A percentile compares a stretch with the other conserved stretches of the same genome.
phyloP scores from a whole-genome alignment of 2,113 vertebrate genomes.

The Acinonyx jubatus region DNA sequence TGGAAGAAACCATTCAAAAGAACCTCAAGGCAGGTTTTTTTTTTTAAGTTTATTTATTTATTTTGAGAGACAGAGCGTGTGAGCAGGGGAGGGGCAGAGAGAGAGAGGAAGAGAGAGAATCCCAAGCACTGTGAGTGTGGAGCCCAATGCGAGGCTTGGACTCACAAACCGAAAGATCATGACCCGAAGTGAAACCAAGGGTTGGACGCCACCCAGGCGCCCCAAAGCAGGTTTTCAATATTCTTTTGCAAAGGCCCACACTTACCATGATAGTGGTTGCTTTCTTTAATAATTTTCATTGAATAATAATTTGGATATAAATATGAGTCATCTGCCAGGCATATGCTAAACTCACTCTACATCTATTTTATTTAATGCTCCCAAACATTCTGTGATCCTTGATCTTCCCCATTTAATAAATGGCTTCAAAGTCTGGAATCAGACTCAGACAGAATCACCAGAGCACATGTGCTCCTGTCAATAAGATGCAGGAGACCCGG shows the following conservation, averaged over 20 bases:
- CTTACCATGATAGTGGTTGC: background rate
- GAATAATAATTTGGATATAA: background rate
- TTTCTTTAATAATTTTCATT: background rate
- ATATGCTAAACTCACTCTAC: too few relatives aligned
- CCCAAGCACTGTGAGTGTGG: too few relatives aligned
- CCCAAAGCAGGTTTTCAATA: background rate
- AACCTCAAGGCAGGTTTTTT: background rate
- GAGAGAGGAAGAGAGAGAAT: too few relatives aligned
- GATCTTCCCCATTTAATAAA: background rate
- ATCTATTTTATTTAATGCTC: background rate
- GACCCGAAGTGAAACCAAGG: too few relatives aligned
- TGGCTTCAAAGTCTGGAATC: background rate
- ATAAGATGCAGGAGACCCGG: background rate
- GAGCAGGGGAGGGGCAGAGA: too few relatives aligned
- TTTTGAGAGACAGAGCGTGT: too few relatives aligned
- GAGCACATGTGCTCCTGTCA: background rate
- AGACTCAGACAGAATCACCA: background rate
- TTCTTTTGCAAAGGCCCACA: background rate
- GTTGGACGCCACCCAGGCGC: too few relatives aligned
- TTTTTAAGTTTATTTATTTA: too few relatives aligned
- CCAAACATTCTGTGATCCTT: background rate
- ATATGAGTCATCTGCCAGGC: background rate
- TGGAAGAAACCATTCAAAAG: background rate
- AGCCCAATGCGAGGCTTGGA: too few relatives aligned
- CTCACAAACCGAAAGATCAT: too few relatives aligned